A percentile compares a stretch with the other conserved stretches of the same genome.
Evolutionary conservation across 2,797 vertebrate genomes (phyloP).

Genomic region (Simalia tracyae): DNA sequence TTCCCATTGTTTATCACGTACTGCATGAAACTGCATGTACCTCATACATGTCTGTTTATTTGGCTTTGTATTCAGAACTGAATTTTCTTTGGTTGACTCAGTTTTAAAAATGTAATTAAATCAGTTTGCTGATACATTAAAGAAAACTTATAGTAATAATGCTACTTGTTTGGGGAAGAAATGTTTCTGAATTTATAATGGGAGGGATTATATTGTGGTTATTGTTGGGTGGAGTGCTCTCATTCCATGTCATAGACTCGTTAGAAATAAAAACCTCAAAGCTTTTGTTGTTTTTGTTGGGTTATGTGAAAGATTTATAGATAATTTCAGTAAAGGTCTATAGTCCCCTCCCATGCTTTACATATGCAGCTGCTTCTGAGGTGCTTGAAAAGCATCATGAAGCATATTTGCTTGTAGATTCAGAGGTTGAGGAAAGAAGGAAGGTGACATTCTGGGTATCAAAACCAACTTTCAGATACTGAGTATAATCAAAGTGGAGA

Average conservation of each 20-base stretch:
- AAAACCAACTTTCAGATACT: constrained; percentile 4
- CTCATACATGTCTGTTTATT: constrained; percentile 7
- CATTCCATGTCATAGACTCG: constrained; percentile 16
- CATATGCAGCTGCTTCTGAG: background rate
- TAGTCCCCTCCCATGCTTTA: background rate
- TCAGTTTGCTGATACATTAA: background rate
- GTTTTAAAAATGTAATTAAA: constrained; percentile 21
- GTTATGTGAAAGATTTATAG: constrained; percentile 42
- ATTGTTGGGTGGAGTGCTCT: constrained; percentile 64
- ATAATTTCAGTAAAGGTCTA: constrained; percentile 22
- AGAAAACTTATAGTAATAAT: constrained; percentile 32
- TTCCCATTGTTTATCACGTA: constrained; percentile 1
- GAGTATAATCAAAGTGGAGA: background rate
- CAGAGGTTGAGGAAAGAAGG: background rate
- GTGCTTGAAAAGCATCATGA: background rate
- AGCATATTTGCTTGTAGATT: background rate
- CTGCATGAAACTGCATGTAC: background rate
- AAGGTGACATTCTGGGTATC: background rate
- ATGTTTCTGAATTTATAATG: constrained; percentile 30
- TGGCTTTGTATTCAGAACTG: background rate
- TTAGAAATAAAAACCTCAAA: constrained; percentile 41
- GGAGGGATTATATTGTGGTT: constrained; percentile 63
- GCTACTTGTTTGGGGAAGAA: constrained; percentile 28
- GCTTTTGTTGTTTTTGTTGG: constrained; percentile 17
- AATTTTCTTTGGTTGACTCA: constrained; percentile 13